These are phyloP conservation scores for Sardinella longiceps DNA, from an alignment of 2,797 vertebrate genomes.

Conservation along the genomic window DNA sequence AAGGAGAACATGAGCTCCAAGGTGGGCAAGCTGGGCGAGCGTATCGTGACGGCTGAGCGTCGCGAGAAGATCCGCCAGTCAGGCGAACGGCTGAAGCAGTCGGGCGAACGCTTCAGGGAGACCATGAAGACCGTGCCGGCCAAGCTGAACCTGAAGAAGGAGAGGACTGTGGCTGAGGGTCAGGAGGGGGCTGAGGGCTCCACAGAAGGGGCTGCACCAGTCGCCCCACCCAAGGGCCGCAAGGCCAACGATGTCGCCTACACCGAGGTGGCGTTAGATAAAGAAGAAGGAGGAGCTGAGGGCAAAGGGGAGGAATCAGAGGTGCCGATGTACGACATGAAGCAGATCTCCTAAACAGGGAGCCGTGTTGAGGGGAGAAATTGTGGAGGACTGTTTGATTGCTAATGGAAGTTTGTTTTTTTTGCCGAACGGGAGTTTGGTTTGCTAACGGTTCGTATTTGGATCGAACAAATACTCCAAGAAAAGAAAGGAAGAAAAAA, in stretches of 20 bases:
- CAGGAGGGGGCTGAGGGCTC: slow-evolving; percentile 82
- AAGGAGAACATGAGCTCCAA: slow-evolving; percentile 91
- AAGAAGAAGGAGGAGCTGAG: slow-evolving; percentile 68
- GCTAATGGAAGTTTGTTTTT: background rate
- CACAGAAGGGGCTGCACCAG: slow-evolving; percentile 66
- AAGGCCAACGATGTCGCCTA: slow-evolving; percentile 74
- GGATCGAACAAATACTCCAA: background rate
- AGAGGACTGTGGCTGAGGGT: slow-evolving; percentile 82
- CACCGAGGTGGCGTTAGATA: slow-evolving; percentile 67
- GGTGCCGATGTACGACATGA: slow-evolving; percentile 88
- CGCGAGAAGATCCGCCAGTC: slow-evolving; percentile 93
- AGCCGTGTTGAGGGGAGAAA: background rate
- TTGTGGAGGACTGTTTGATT: background rate
- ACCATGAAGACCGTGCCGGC: slow-evolving; percentile 87
- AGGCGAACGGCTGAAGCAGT: slow-evolving; percentile 84
- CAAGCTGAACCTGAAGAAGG: slow-evolving; percentile 88
- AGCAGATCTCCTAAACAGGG: slow-evolving; percentile 80
- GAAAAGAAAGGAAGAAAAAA: background rate
- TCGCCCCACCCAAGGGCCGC: slow-evolving; percentile 81
- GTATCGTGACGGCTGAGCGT: slow-evolving; percentile 91
- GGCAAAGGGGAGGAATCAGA: slow-evolving; percentile 78
- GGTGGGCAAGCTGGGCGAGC: slow-evolving; percentile 88
- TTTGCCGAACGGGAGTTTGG: background rate
- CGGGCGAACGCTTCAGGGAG: slow-evolving; percentile 89
- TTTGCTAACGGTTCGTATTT: background rate